phyloP scores from a whole-genome alignment of 2,888 invertebrate species.

The Drosophila acutilabella region DNA sequence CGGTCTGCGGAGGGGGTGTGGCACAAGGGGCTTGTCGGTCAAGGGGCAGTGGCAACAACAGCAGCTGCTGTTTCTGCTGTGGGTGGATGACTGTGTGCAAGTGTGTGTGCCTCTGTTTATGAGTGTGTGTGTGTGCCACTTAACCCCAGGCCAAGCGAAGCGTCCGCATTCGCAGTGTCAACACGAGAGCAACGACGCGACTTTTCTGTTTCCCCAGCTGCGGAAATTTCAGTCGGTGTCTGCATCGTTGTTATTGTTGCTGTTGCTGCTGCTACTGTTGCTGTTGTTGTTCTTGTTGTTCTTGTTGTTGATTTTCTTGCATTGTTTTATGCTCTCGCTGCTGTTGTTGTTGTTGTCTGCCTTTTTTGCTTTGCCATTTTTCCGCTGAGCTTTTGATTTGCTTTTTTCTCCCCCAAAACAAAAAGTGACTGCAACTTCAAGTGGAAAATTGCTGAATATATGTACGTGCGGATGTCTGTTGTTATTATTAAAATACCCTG shows the following conservation, averaged over 20 bases:
- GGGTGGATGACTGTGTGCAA: slow-evolving; percentile 42
- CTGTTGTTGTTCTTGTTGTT: slow-evolving; percentile 35
- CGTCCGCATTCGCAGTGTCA: slow-evolving; percentile 52
- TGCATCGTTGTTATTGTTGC: slow-evolving; percentile 28
- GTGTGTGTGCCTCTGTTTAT: slow-evolving; percentile 41
- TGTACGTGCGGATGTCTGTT: slow-evolving; percentile 52
- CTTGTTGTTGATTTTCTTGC: slow-evolving; percentile 25
- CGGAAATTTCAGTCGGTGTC: slow-evolving; percentile 59
- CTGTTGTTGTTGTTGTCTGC: slow-evolving; percentile 37
- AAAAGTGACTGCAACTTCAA: slow-evolving; percentile 57
- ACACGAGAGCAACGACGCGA: slow-evolving; percentile 46
- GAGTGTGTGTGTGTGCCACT: slow-evolving; percentile 60
- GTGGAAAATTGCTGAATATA: slow-evolving; percentile 77
- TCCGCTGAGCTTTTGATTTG: slow-evolving; percentile 51
- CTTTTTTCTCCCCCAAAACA: slow-evolving; percentile 29
- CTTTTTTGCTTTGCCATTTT: slow-evolving; percentile 36
- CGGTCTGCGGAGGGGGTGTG: slow-evolving; percentile 45
- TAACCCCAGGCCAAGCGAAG: slow-evolving; percentile 66
- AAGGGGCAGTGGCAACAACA: slow-evolving; percentile 44
- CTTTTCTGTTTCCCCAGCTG: slow-evolving; percentile 33
- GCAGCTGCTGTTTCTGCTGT: slow-evolving; percentile 54
- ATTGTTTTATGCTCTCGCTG: slow-evolving; percentile 22
- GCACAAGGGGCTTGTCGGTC: slow-evolving; percentile 20
- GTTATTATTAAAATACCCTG: slow-evolving; percentile 30
- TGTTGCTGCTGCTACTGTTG: slow-evolving; percentile 26